These are phyloP conservation scores for Lateolabrax maculatus DNA, from an alignment of 2,797 vertebrate species.

Conservation along the genomic window DNA sequence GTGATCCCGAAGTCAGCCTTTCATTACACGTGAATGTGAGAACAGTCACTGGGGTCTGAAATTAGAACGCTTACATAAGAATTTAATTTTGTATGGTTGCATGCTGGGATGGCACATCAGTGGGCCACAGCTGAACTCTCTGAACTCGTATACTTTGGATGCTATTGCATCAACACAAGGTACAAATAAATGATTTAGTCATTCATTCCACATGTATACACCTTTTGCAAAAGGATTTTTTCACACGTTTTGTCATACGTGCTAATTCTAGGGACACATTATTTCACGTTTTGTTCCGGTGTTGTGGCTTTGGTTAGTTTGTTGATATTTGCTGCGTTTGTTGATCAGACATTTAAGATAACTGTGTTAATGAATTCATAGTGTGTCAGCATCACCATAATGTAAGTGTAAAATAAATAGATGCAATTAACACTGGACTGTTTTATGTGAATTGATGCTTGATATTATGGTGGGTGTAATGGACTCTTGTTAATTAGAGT, in stretches of 20 bases:
- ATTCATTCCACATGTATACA: not conserved
- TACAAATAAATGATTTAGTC: not conserved
- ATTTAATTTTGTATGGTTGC: conserved; percentile 36
- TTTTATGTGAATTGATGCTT: conserved; percentile 22
- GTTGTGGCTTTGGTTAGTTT: not conserved
- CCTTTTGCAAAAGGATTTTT: not conserved
- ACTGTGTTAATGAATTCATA: not conserved
- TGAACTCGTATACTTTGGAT: not conserved
- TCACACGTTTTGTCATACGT: not conserved
- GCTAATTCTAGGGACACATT: not conserved
- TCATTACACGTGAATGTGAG: conserved; percentile 19
- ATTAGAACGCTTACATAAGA: conserved; percentile 45
- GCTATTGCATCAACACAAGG: not conserved
- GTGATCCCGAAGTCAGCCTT: conserved; percentile 15
- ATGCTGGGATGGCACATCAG: conserved; percentile 7
- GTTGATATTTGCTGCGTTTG: not conserved
- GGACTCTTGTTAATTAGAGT: conserved; percentile 17
- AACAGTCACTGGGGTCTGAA: conserved; percentile 48
- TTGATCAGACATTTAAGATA: not conserved
- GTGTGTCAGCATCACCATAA: not conserved
- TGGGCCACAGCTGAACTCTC: conserved; percentile 14
- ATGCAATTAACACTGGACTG: conserved; percentile 20
- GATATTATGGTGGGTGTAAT: conserved; percentile 5
- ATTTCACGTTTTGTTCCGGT: not conserved
- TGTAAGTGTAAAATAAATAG: conserved; percentile 9